Percentiles rank a stretch among this genome's conserved stretches.
Conservation (phyloP, 2,113 vertebrate species). For the Elanoides forficatus region DNA sequence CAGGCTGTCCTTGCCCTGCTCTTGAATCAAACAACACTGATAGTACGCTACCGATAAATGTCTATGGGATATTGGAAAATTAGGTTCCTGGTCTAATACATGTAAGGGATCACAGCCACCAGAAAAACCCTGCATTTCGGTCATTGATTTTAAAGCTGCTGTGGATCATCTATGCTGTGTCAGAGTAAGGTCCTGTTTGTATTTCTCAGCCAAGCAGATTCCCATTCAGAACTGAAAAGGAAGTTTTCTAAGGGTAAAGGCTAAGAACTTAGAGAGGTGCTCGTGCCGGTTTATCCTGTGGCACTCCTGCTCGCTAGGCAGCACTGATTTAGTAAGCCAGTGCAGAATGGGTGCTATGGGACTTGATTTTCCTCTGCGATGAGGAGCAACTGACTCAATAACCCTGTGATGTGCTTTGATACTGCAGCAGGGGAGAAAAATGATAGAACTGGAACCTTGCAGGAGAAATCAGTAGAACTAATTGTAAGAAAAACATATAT, state of each 20-base stretch:
- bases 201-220: not conserved
- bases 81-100: not conserved
- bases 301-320: not conserved
- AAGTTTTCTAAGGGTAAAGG: not conserved
- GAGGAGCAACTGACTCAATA: not conserved
- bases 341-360: not conserved
- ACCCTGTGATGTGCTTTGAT: not conserved
- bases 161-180: not conserved
- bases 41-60: fast-evolving
- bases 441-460: not conserved
- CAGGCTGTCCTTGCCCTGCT: not conserved
- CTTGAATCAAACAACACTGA: too few relatives aligned
- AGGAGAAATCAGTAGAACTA: not conserved
- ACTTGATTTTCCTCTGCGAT: not conserved
- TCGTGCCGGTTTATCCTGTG: not conserved
- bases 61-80: not conserved
- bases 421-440: not conserved
- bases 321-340: not conserved
- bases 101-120: not conserved
- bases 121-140: not conserved
- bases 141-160: not conserved
- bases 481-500: not conserved
- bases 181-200: not conserved
- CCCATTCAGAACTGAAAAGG: not conserved
- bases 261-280: not conserved